Percentiles rank a stretch among this genome's conserved stretches.
Evolutionary conservation across 2,888 invertebrate genomes (phyloP).

Genomic region (Steinernema hermaphroditum): DNA sequence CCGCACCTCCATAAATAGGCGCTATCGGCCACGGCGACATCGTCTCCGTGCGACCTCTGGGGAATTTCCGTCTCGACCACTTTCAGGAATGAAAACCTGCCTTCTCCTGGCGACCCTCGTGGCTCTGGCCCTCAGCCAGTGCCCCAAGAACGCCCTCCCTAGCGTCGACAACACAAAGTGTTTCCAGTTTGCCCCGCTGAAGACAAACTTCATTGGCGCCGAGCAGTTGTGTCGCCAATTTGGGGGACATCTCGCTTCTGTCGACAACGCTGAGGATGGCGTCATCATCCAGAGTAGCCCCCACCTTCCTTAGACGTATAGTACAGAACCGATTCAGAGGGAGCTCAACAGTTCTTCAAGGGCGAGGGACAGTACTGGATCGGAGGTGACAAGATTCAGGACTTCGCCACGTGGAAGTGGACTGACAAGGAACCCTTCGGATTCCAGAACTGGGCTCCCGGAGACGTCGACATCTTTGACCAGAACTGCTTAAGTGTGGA

Average conservation of each 20-base stretch:
- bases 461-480: neutral
- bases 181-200: neutral
- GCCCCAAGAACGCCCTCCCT: neutral
- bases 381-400: neutral
- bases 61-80: too few relatives aligned
- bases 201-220: neutral
- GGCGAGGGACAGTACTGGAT: neutral
- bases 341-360: neutral
- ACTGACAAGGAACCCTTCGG: neutral
- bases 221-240: neutral
- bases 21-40: neutral
- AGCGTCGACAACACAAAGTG: neutral
- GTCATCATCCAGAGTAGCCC: neutral
- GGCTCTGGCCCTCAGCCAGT: neutral
- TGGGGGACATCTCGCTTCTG: neutral
- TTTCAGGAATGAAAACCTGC: constrained; percentile 2
- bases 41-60: neutral
- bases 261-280: neutral
- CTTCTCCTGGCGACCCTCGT: neutral
- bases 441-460: neutral
- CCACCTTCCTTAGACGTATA: neutral
- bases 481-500: neutral
- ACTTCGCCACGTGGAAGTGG: constrained; percentile 7
- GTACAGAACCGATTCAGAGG: neutral
- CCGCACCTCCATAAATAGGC: constrained; percentile 14